Evolutionary conservation across 2,113 vertebrate species (phyloP).

Genomic region (Caranx melampygus): DNA sequence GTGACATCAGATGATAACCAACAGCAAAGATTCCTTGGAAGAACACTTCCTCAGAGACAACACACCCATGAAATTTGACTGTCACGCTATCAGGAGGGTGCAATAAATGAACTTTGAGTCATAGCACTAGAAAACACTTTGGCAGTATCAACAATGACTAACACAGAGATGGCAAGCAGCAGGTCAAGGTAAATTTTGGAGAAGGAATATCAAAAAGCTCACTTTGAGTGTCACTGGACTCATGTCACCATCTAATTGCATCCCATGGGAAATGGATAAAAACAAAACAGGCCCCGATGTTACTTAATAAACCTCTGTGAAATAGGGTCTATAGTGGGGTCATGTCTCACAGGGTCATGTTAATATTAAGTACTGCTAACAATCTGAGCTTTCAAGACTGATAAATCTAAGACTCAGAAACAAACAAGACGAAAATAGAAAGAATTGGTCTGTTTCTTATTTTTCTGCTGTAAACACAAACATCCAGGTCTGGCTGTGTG

Average conservation of each 20-base stretch:
- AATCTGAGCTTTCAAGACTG: not conserved
- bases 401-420: not conserved
- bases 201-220: not conserved
- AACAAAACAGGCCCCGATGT: not conserved
- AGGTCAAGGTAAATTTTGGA: not conserved
- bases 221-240: not conserved
- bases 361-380: not conserved
- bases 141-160: constrained; percentile 4
- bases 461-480: constrained; percentile 12
- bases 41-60: not conserved
- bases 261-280: not conserved
- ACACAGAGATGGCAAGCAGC: not conserved
- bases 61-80: not conserved
- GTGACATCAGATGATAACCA: not conserved
- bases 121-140: constrained; percentile 3
- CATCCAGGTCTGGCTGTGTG: constrained; percentile 1
- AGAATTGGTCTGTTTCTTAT: not conserved
- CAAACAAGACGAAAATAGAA: constrained; percentile 13
- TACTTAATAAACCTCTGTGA: not conserved
- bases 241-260: not conserved
- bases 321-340: not conserved
- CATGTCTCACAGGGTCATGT: not conserved
- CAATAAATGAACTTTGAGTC: constrained; percentile 19
- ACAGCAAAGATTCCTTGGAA: constrained; percentile 23
- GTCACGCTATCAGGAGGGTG: not conserved